Base-by-base conservation (phyloP, 2,888 invertebrate species). In the Sarcophaga variegata region DNA sequence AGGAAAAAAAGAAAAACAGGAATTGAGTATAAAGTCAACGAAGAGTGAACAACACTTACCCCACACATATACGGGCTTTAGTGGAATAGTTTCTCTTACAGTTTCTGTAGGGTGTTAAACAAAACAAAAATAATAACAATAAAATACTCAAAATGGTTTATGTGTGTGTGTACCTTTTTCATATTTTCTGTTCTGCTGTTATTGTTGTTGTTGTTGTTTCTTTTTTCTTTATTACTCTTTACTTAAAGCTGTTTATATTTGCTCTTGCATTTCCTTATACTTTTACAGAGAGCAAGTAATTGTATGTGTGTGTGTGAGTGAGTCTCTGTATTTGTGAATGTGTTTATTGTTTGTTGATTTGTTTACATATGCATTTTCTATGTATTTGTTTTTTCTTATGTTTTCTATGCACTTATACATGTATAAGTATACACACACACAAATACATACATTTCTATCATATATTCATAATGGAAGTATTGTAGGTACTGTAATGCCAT, bases 221-320 rank as follows among this genome's bases (percentile, higher is more conserved):
- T 22, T 12, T 6, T 20, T 20, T 20, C 37, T 67, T 70, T 77
- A 64, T 62, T 63, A 63, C 72, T 66, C 77, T 79, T 67, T 80
- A 81, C 81, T 86, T 66, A 72, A 64, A 71, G 69, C 4, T 63
- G 74, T 79, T 81, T 84, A 78, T 81, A 81, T 86, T 83, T 78
- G 66, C 83, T 84, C 27, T 63, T 76, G 67, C 70, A 83, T 75
- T 70, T 83, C 63, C 62, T 14, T 27, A 54, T 79, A 22, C 71
- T 79, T 54, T 54, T 54, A 54, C 54, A 54, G 54, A 54, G 54
- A 10, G 37, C 20, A 54, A 82, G 70, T 54, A 54, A 27, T 49
- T 62, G 27, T 8, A 8, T n/a, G 59, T 27, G 37, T 1, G 1
- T 27, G 60, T 64, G 27, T n/a, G 54, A 64, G 59, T 63, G 6